Percentiles rank a stretch among this genome's conserved stretches.
These are phyloP conservation scores for Tenualosa ilisha DNA, from an alignment of 2,797 vertebrate genomes.

Conservation along the genomic window DNA sequence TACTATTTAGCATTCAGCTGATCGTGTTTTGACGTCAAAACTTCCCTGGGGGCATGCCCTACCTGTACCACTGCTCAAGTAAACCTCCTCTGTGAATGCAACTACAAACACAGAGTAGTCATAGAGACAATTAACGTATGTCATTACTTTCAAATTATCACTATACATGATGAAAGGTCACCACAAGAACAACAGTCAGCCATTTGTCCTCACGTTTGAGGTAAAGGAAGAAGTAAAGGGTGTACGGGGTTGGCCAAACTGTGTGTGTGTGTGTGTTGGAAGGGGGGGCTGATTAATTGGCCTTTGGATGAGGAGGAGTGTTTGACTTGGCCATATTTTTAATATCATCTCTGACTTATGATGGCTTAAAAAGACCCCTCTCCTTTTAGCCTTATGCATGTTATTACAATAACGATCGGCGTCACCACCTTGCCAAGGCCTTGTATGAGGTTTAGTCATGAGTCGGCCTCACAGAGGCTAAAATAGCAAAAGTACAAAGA, in stretches of 20 bases:
- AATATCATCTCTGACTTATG: constrained; percentile 13
- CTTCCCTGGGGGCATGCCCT: neutral
- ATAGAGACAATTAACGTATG: neutral
- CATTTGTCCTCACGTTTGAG: neutral
- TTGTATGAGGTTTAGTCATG: neutral
- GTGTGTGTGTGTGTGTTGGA: neutral
- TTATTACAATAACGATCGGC: constrained; percentile 9
- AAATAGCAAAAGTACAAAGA: constrained; percentile 27
- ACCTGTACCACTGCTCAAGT: neutral
- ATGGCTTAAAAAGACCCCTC: constrained; percentile 6
- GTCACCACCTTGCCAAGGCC: neutral
- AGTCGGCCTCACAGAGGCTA: neutral
- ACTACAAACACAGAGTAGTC: neutral
- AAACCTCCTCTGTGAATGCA: neutral
- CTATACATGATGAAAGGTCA: neutral
- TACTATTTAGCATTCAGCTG: neutral
- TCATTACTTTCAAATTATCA: neutral
- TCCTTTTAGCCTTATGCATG: constrained; percentile 1
- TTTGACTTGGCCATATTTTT: neutral
- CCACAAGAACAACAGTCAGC: neutral
- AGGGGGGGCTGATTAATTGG: neutral
- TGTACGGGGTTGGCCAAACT: neutral
- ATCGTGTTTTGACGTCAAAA: neutral
- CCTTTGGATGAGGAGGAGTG: neutral
- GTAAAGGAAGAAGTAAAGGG: neutral